These are phyloP conservation scores for Lepus timidus DNA, from an alignment of 2,113 vertebrate genomes.

Conservation along the genomic window DNA sequence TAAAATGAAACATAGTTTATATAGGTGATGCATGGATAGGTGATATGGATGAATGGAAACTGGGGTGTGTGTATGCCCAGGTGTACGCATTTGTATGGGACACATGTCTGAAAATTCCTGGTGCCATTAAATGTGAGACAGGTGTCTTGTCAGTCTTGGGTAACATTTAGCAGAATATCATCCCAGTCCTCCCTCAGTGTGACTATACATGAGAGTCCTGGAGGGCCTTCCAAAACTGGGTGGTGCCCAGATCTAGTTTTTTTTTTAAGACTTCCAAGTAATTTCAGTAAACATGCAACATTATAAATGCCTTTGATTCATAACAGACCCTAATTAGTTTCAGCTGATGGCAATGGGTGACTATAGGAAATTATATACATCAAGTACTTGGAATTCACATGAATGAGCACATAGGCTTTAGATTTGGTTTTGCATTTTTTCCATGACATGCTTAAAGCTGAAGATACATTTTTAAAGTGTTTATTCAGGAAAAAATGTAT, in stretches of 20 bases:
- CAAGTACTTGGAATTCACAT: not conserved
- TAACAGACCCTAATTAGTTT: not conserved
- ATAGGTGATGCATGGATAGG: not conserved
- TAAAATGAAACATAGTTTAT: slow-evolving; percentile 5
- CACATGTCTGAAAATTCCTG: not conserved
- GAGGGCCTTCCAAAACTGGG: not conserved
- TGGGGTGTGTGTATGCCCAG: not conserved
- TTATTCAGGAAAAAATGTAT: not conserved
- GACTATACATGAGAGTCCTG: not conserved
- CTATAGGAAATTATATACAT: not conserved
- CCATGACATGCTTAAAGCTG: not conserved
- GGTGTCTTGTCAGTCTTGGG: not conserved
- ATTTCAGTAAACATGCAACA: not conserved
- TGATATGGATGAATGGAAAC: not conserved
- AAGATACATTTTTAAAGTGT: slow-evolving; percentile 22
- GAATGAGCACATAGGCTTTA: not conserved
- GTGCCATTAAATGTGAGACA: not conserved
- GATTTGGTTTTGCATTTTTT: not conserved
- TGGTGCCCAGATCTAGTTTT: not conserved
- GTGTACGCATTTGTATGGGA: not conserved
- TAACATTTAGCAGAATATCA: not conserved
- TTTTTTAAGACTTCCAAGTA: not conserved
- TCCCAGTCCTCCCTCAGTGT: not conserved
- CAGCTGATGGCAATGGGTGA: not conserved
- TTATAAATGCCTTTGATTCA: not conserved